phyloP scores from a whole-genome alignment of 2,888 invertebrate genomes.

The Endomychus coccineus region DNA sequence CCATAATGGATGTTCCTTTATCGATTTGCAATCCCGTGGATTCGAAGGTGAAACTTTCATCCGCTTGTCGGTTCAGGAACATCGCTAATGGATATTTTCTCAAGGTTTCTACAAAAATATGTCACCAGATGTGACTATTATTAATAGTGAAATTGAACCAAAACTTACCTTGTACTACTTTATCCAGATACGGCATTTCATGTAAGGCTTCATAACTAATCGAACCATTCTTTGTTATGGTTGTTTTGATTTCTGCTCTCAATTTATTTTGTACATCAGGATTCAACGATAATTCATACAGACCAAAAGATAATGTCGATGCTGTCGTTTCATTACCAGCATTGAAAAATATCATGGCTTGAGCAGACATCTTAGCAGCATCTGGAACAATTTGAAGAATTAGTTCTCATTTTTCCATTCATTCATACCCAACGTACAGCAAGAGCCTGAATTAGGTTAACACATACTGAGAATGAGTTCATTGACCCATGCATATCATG shows the following conservation, averaged over 20 bases:
- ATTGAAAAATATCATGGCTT: constrained; percentile 46
- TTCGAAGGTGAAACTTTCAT: constrained; percentile 35
- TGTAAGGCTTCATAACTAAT: constrained; percentile 45
- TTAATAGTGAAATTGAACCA: background rate
- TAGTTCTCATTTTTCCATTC: background rate
- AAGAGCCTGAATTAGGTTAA: no score
- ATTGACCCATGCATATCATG: no score
- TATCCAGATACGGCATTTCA: constrained; percentile 48
- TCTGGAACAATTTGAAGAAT: constrained; percentile 25
- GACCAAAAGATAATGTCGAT: constrained; percentile 41
- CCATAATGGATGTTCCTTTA: constrained; percentile 38
- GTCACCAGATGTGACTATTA: background rate
- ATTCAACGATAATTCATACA: constrained; percentile 44
- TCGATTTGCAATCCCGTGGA: constrained; percentile 38
- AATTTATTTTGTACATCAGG: constrained; percentile 44
- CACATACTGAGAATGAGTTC: background rate
- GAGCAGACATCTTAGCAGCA: constrained; percentile 38
- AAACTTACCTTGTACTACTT: constrained; percentile 42
- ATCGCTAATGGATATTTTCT: constrained; percentile 41
- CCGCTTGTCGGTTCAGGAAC: constrained; percentile 32
- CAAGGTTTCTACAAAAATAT: constrained; percentile 38
- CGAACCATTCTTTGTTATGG: constrained; percentile 34
- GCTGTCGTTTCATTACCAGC: constrained; percentile 51
- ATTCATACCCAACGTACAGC: background rate
- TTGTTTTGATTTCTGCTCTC: constrained; percentile 40